Percentiles rank a stretch among this genome's conserved stretches.
Conservation (phyloP, 2,797 vertebrate genomes). For the Ciconia nigra region DNA sequence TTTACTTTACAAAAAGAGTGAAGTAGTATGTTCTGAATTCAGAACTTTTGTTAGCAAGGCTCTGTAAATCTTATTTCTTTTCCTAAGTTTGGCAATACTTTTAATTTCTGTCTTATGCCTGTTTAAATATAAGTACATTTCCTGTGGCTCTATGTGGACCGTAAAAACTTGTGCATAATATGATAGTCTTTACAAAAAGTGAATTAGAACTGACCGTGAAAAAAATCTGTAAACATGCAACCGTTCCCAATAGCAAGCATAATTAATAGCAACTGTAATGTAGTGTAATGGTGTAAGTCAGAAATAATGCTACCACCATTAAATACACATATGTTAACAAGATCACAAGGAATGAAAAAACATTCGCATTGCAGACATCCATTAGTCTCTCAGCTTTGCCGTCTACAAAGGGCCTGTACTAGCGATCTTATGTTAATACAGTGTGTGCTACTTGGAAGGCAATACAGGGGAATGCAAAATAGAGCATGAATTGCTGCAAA, state of each 20-base stretch:
- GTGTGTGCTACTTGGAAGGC: neutral
- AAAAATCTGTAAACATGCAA: neutral
- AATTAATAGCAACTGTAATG: slow-evolving; percentile 49
- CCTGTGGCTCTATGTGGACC: neutral
- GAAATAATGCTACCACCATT: slow-evolving; percentile 33
- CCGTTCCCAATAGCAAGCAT: neutral
- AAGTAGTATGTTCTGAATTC: neutral
- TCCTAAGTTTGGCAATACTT: neutral
- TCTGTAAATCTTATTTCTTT: neutral
- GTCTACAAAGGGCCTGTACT: slow-evolving; percentile 11
- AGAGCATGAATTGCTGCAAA: neutral
- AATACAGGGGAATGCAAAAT: neutral
- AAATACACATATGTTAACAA: slow-evolving; percentile 52
- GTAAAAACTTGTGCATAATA: neutral
- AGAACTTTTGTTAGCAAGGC: neutral
- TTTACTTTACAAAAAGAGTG: neutral
- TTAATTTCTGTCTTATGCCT: neutral
- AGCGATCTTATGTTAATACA: slow-evolving; percentile 11
- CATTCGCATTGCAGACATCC: slow-evolving; percentile 13
- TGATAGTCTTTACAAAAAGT: neutral
- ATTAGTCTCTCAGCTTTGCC: slow-evolving; percentile 46
- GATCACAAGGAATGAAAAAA: slow-evolving; percentile 53
- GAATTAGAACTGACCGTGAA: neutral
- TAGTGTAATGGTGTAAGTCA: slow-evolving; percentile 34
- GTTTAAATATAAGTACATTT: neutral